Evolutionary conservation across 2,113 vertebrate genomes (phyloP), one percentile per base, ranked within the genome.

Genomic region (Sarotherodon lohbergeri): DNA sequence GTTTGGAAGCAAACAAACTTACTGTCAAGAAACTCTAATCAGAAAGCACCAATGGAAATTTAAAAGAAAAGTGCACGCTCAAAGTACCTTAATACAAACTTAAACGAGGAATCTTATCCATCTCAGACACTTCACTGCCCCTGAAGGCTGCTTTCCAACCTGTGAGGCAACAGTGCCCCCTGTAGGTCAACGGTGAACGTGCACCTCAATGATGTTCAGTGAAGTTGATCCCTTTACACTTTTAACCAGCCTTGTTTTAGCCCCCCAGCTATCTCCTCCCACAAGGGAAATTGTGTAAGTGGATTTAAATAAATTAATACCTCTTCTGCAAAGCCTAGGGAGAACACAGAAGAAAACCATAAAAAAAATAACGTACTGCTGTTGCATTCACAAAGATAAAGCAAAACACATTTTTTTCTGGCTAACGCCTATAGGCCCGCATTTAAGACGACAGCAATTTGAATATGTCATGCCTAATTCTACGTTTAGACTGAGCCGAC

Each of bases 221-320:
- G 48, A 89, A 89, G 52, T 86, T 86, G 56, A 86, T 90, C 84
- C 55, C 24, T 43, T 54, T 39, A 41, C 80, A 84, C 87, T 85
- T 88, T 85, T 59, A 89, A 86, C 80, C 81, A 87, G 90, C 61
- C 61, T 89, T 81, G 85, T 92, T 87, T 93, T 32, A 88, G 80
- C 86, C 91, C 91, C 73, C 56, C 80, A 88, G 87, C 89, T 86
- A 85, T 88, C 89, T 93, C 87, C 84, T 86, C 90, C 91, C 90
- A 94, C 92, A 89, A 91, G 92, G 84, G 86, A 81, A 92, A 91
- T 91, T 68, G 83, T 93, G 86, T 90, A 91, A 95, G 89, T 93
- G 93, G 90, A 95, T 96, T 95, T 94, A 95, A 95, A 95, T 96
- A 93, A 94, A 94, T 95, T 87, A 90, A 94, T 93, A 81, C 87